Base-by-base conservation (phyloP, 1,140 invertebrate species). In the Ceratoteleas bidentatus region DNA sequence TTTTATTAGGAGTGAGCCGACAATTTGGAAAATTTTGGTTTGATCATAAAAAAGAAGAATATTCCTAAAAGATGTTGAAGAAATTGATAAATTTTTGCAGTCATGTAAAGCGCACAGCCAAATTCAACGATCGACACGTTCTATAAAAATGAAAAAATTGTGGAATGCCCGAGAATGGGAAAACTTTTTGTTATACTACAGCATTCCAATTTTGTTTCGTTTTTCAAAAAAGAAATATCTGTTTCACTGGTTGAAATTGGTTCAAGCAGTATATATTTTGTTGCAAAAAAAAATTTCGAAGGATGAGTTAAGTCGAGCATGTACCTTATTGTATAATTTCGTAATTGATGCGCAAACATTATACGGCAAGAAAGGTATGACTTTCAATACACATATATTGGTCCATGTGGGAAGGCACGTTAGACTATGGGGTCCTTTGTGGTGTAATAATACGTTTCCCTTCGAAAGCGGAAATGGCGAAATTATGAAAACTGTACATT, bases 131-230 rank as follows among this genome's bases (percentile, higher is more conserved):
- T 14, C 13, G 14, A 49, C 45, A 49, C 45, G 45, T 49, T 14
- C 45, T 7, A 2, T 49, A 7, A 13, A 11, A 49, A 14, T 6
- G 11, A 11, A 14, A 52, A 52, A 52, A 8, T 24, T 1, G 24
- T 52, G 49, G 49, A 52, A 24, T 9, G 49, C 10, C 11, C 14
- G 49, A 8, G 49, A 52, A 9, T 52, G 49, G 49, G 49, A 52
- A 11, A 52, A 52, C 13, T 52, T 16, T 16, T 8, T 52, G 8
- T 15, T 52, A 2, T 52, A 24, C 9, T 52, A 52, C 24, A 52
- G 49, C 8, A 15, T 24, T 52, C 16, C 49, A 24, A 52, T 52
- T 52, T 52, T 52, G 49, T 24, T 6, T 8, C 6, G 9, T 9
- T 52, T 24, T 24, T 16, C 16, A 16, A 16, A 52, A 8, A 7